Evolutionary conservation across 1,140 invertebrate genomes (phyloP), one percentile per base, ranked within the genome.

Genomic region (Potamilus streckersoni): DNA sequence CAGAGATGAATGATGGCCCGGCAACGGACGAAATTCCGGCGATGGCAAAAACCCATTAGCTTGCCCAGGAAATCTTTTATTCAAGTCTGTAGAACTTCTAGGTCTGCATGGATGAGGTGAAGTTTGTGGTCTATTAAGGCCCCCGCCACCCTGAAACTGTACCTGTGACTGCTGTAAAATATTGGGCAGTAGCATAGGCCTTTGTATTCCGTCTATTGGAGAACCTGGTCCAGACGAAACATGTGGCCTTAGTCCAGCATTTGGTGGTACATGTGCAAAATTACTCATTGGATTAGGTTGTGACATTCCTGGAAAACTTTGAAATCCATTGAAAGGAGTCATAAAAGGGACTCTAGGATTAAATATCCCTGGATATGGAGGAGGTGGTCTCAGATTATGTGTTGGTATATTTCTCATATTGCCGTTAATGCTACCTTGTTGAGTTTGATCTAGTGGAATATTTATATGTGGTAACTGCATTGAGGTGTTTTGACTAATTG

Each of bases 21-120:
- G 8, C 8, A 5, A 23, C 60, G 19, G 60, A 62, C 23, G 19
- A 62, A 5, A 62, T 23, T 62, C 19, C 60, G 6, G 60, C n/a
- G 56, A 63, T 14, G 19, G 38, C 27, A 31, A 55, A 49, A 63
- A 23, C n/a, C 38, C n/a, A 64, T 15, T 23, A 3, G 19, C 20
- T 4, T 20, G 69, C 19, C 49, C 31, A 6, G 31, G 15, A 31
- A 23, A 57, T 68, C 60, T 73, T 23, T 74, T 71, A 27, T 79
- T 73, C 16, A 74, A 74, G 38, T 49, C 38, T 49, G 38, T 11
- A 49, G 38, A 49, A 49, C 38, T 49, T 23, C 78, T 74, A 23
- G 78, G 76, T 74, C 75, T 79, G n/a, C 60, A 62, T 12, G 78
- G 78, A 27, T 73, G 78, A 13, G 78, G 78, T 27, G 73, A 74